phyloP scores from a whole-genome alignment of 2,797 vertebrate species.

The Miichthys miiuy region DNA sequence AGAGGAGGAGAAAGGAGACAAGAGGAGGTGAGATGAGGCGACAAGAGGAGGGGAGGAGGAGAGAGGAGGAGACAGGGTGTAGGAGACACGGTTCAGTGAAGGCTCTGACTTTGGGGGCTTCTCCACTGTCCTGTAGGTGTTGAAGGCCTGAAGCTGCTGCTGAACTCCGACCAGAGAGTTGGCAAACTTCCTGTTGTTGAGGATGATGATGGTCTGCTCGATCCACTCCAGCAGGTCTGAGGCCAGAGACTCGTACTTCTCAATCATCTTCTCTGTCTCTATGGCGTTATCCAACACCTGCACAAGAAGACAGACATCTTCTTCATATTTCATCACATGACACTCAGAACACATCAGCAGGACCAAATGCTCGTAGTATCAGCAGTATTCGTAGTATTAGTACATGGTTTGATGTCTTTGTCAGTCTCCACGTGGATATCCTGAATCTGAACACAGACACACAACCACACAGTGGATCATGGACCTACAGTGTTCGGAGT shows the following conservation, averaged over 20 bases:
- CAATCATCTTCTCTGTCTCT: slow-evolving; percentile 95
- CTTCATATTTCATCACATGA: too few species aligned
- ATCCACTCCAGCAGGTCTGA: slow-evolving; percentile 96
- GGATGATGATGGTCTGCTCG: slow-evolving; percentile 95
- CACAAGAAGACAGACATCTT: background rate
- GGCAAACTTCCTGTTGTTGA: slow-evolving; percentile 95
- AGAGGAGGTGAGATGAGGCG: too few species aligned
- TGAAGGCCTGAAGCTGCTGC: slow-evolving; percentile 95
- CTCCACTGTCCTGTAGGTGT: slow-evolving; percentile 95
- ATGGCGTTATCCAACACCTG: slow-evolving; percentile 94
- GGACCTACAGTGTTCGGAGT: too few species aligned
- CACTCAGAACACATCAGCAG: too few species aligned
- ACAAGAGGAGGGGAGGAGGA: too few species aligned
- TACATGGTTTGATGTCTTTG: slow-evolving; percentile 84
- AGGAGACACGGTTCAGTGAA: background rate
- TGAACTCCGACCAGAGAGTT: slow-evolving; percentile 93
- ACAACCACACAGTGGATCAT: too few species aligned
- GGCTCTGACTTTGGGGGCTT: slow-evolving; percentile 93
- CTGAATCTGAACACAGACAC: slow-evolving; percentile 87
- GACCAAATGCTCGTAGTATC: background rate
- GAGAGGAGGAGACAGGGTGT: too few species aligned
- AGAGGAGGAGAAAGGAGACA: too few species aligned
- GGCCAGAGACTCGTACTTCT: slow-evolving; percentile 94
- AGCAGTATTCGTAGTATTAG: background rate
- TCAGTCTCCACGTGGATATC: slow-evolving; percentile 96